phyloP scores from a whole-genome alignment of 2,113 vertebrate species.

The Microcebus tavaratra region DNA sequence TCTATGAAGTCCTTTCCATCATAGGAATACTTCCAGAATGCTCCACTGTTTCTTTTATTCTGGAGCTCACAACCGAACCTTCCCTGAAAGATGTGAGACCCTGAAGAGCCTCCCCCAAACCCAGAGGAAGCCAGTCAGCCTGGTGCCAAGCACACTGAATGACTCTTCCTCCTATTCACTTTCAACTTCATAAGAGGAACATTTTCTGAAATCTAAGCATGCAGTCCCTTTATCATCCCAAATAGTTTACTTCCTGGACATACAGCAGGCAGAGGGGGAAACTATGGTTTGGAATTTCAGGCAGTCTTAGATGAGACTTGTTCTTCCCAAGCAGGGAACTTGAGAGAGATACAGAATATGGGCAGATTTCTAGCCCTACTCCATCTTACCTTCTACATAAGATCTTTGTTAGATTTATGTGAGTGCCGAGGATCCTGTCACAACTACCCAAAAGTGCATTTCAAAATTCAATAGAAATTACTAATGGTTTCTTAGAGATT shows the following conservation, averaged over 20 bases:
- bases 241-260: neutral
- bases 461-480: neutral
- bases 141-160: neutral
- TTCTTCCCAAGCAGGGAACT: neutral
- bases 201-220: neutral
- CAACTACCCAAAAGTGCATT: neutral
- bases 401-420: neutral
- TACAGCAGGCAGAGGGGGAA: neutral
- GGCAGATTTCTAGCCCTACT: neutral
- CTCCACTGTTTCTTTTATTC: too few relatives aligned
- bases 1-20: conserved; percentile 58
- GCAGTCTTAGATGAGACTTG: neutral
- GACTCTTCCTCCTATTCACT: neutral
- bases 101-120: neutral
- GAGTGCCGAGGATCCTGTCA: neutral
- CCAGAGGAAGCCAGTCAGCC: neutral
- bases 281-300: neutral
- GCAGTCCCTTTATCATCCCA: neutral
- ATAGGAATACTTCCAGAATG: conserved; percentile 39
- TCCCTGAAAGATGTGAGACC: conserved; percentile 40
- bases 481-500: neutral
- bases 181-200: neutral
- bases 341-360: neutral
- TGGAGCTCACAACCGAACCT: too few relatives aligned
- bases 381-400: neutral